Evolutionary conservation across 2,797 vertebrate genomes (phyloP), one percentile per base, ranked within the genome.

Genomic region (Mus spretus): DNA sequence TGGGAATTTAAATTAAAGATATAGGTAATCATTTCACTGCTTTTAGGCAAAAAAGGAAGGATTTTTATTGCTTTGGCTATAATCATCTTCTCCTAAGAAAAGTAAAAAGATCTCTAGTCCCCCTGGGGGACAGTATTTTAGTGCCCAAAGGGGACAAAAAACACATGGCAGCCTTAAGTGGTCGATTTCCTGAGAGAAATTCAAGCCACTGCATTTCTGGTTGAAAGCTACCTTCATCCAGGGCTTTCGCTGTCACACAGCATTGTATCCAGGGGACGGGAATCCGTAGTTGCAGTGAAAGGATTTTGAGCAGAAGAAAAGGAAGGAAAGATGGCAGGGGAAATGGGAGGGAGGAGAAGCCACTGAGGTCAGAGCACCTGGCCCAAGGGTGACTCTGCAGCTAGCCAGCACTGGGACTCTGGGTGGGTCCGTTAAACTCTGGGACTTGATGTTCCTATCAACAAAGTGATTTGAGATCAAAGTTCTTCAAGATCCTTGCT

Each of bases 1-100:
- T 94, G 94, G 96, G 98, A 98, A 98, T 98, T 98, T 97, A 98
- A 98, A 98, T 98, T 97, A 98, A 98, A 96, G 97, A 95, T 98
- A 98, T 97, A 40, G 94, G 98, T 97, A 98, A 98, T 97, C 96
- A 98, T 97, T 98, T 97, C 90, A 80, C 94, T 98, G 98, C 96
- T 98, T 98, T 98, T 98, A 98, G 97, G 97, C 13, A 6, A 97
- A 97, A 83, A 31, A 96, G 67, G 97, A 97, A 97, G 47, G 75
- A 80, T 87, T 89, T 88, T 86, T 80, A 61, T 84, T 95, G 92
- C 93, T 96, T 91, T 90, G 87, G 55, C 89, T 89, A 75, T 90
- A 80, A 65, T 95, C 96, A 90, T 82, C 86, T 94, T 97, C 93
- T 95, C 2, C 0, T 61, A 97, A 96, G 75, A 88, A 65, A 95